Conservation (phyloP, 2,113 vertebrate genomes). For the Heterocephalus glaber region DNA sequence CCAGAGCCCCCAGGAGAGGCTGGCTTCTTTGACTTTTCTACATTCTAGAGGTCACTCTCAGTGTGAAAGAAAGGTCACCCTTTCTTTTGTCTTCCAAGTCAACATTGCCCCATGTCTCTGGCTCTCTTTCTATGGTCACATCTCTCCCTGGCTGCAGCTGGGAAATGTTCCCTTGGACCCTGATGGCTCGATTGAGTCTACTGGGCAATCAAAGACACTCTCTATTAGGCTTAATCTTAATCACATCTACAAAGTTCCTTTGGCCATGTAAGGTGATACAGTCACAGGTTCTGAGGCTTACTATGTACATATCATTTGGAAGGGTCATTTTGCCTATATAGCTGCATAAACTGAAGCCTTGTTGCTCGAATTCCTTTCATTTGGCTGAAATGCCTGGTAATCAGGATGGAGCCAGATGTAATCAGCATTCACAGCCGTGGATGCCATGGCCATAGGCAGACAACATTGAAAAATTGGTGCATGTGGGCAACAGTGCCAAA, state of each 20-base stretch:
- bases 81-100: not conserved
- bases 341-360: not conserved
- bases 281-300: not conserved
- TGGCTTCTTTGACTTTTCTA: not conserved
- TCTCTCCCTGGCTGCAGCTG: not conserved
- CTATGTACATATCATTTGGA: not conserved
- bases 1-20: not conserved
- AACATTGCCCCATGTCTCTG: not conserved
- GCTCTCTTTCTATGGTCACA: not conserved
- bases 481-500: not conserved
- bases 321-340: not conserved
- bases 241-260: not conserved
- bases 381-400: slow-evolving; percentile 31
- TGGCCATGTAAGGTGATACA: not conserved
- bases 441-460: not conserved
- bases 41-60: not conserved
- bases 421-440: not conserved
- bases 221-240: not conserved
- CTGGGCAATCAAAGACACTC: not conserved
- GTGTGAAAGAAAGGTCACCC: not conserved
- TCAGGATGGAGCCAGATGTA: not conserved
- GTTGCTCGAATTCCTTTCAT: slow-evolving; percentile 1
- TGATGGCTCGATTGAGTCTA: not conserved
- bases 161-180: not conserved
- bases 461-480: not conserved